phyloP scores from a whole-genome alignment of 2,888 invertebrate genomes.

The Zelleria hepariella region DNA sequence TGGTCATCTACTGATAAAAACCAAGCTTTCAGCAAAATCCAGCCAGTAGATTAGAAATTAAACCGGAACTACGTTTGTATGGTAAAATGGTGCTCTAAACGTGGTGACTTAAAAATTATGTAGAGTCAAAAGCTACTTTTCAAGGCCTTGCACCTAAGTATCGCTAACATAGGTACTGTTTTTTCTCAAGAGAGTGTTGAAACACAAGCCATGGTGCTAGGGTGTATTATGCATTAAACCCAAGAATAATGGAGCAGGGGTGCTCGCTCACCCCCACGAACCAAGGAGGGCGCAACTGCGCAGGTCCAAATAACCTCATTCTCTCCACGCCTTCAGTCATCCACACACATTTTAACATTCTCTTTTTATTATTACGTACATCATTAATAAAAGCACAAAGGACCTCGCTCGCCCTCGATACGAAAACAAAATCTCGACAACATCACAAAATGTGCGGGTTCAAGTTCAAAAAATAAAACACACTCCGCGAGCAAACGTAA shows the following conservation, averaged over 20 bases:
- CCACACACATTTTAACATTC: conserved; percentile 40
- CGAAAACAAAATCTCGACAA: not conserved
- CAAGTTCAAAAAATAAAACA: not conserved
- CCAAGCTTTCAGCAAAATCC: too few relatives aligned
- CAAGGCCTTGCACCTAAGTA: too few relatives aligned
- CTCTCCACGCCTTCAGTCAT: conserved; percentile 58
- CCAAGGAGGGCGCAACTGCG: conserved; percentile 32
- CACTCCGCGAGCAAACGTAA: not conserved
- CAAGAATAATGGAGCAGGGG: not conserved
- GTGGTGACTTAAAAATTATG: too few relatives aligned
- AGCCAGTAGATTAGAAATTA: too few relatives aligned
- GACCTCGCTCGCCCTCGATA: not conserved
- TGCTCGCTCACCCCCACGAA: not conserved
- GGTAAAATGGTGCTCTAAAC: too few relatives aligned
- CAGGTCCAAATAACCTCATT: conserved; percentile 66
- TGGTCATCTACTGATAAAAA: too few relatives aligned
- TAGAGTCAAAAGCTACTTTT: too few relatives aligned
- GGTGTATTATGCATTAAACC: not conserved
- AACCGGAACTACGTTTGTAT: too few relatives aligned
- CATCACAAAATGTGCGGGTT: not conserved
- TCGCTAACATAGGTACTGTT: too few relatives aligned
- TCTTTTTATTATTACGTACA: conserved; percentile 22
- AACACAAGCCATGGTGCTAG: not conserved
- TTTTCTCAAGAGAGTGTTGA: too few relatives aligned
- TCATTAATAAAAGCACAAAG: conserved; percentile 21